Base-by-base conservation (phyloP, 2,113 vertebrate species). In the Pedetes capensis region DNA sequence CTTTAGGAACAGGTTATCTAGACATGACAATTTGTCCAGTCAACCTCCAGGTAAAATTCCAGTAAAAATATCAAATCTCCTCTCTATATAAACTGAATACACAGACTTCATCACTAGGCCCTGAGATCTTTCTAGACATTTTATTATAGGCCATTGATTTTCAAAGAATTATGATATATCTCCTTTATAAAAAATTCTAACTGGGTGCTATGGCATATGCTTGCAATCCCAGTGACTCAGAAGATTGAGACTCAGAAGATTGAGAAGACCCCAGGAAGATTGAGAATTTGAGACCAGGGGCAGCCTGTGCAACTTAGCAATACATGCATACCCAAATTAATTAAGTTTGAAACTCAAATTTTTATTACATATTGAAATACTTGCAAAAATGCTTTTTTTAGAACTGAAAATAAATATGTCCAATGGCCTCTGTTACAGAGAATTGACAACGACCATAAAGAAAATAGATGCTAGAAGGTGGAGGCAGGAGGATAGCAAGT, bases 321-420 rank as follows among this genome's bases (percentile, higher is more conserved):
- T 4, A 11, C 3, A 25, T 6, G 34, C 12, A 59, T n/a, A 12
- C 12, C 1, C 20, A 32, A 84, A 49, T 74, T 14, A 80, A 61
- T 95, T 88, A 89, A 63, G 63, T 68, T 84, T 84, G 59, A 16
- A 91, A 88, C 91, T 12, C n/a, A 13, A 51, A 61, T n/a, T 51
- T 81, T 53, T 79, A 74, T n/a, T 22, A 37, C 29, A 32, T 69
- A 8, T 64, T 64, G 64, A 83, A 84, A 42, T 12, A 34, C 10
- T 49, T 61, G 9, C 0, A 74, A 82, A 85, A 63, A 55, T 42
- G 0, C 12, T 91, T 75, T 64, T 13, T 81, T 81, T 81, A 44
- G 16, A 92, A 64, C 72, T 78, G 6, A 34, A 63, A 53, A 71
- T 63, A 81, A 51, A 51, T 51, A 51, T 51, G 51, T 51, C 51